Base-by-base conservation (phyloP, 2,797 vertebrate species). In the Xyrichtys novacula region DNA sequence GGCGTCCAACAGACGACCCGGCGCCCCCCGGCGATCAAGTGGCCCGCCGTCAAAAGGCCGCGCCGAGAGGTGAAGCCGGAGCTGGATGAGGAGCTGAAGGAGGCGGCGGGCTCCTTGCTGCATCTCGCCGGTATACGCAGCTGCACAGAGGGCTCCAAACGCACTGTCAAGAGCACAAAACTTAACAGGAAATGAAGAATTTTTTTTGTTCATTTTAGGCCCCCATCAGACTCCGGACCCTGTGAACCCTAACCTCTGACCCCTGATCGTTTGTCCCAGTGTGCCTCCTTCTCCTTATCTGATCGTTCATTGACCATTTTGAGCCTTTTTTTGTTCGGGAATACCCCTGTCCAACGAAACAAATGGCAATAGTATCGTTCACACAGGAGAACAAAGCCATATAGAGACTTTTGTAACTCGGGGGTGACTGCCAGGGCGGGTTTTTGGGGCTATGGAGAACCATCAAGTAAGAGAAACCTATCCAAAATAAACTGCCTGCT, bases 301-400 rank as follows among this genome's bases (percentile, higher is more conserved):
- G 89, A 92, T 94, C 90, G 75, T 85, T 94, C 89, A 93, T 92
- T 94, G 90, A 85, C 93, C 92, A 88, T 91, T 92, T 93, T 90
- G 84, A 91, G 90, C 89, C 78, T 79, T 83, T 86, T 74, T 86
- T 83, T 88, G 78, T 81, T 86, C 71, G 88, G 85, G 87, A 85
- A 80, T 78, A 75, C 86, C 79, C 80, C 76, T 78, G 80, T 91
- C 88, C 90, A 90, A 90, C 89, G 89, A 90, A 90, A 91, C 91
- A 92, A 92, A 93, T 90, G 94, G 94, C 94, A 95, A 95, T 95
- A 95, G 93, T 85, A 92, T 93, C 94, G 93, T 95, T 95, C 93
- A 95, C 94, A 94, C 95, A 95, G 97, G 97, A 97, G 96, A 95
- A 95, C 95, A 96, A 98, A 99, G 98, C 98, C 98, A 99, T 99